Evolutionary conservation across 2,113 vertebrate genomes (phyloP), one percentile per base, ranked within the genome.

Genomic region (Monarcha castaneiventris): DNA sequence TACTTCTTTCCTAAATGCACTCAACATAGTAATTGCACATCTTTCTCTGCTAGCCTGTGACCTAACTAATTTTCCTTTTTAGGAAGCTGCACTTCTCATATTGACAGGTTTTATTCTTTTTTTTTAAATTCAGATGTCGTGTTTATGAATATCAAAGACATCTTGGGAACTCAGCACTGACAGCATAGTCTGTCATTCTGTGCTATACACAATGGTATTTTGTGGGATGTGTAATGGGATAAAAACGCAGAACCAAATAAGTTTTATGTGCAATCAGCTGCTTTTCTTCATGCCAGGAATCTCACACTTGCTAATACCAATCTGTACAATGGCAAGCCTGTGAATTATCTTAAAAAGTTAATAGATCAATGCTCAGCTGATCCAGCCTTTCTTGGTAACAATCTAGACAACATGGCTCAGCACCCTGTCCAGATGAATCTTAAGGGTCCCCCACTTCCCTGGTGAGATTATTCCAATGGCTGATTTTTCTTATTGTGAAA

Each of bases 71-170:
- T 94, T 68, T 78, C 30, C 62, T 86, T 94, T 67, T 96, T 85
- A 83, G 61, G 27, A 64, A 61, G 68, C 48, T 61, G 17, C 17
- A 73, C 7, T n/a, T 94, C 64, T 95, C 64, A 92, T 90, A 73
- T 84, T 84, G 80, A 71, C 43, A 93, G 62, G 20, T 55, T 78
- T 69, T 64, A 12, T 49, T 74, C 4, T 25, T 66, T 35, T 69
- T 81, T 68, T 37, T 39, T 35, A 22, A 89, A 94, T 64, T 46
- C 95, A 91, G 56, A 78, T 93, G 52, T 33, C 51, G 6, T 71
- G 68, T 91, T 96, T 93, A 87, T 96, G 77, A 96, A 95, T 93
- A 95, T 94, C 95, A 96, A 94, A 97, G 92, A 58, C 46, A 61
- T 71, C 35, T 78, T 81, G 55, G 58, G 91, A 93, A 95, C 62